phyloP scores from a whole-genome alignment of 2,797 vertebrate species.

The Silurus lanzhouensis region DNA sequence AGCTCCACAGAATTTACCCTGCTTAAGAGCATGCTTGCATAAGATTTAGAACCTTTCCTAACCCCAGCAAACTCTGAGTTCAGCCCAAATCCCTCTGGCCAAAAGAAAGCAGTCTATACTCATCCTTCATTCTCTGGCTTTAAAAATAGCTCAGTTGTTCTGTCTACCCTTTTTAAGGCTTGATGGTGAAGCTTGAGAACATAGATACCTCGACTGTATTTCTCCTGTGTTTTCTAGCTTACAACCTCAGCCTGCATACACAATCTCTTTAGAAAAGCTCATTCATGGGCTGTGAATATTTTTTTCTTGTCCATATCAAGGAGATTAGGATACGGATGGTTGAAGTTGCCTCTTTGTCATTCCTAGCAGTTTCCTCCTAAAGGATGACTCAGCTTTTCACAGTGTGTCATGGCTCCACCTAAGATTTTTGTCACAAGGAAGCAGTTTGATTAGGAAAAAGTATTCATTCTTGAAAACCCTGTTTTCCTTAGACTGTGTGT shows the following conservation, averaged over 20 bases:
- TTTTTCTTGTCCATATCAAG: not conserved
- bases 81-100: conserved; percentile 29
- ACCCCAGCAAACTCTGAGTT: conserved; percentile 12
- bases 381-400: conserved; percentile 36
- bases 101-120: conserved; percentile 42
- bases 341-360: not conserved
- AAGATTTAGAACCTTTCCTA: conserved; percentile 27
- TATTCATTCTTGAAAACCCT: no score
- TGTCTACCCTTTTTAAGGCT: conserved; percentile 37
- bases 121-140: conserved; percentile 53
- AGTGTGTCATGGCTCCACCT: conserved; percentile 23
- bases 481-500: not conserved
- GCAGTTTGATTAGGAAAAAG: conserved; percentile 55
- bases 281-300: not conserved
- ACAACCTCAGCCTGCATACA: not conserved
- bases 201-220: not conserved
- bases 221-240: not conserved
- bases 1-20: conserved; percentile 2
- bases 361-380: not conserved
- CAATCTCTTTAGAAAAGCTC: not conserved
- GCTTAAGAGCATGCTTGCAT: conserved; percentile 17
- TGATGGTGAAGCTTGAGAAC: not conserved
- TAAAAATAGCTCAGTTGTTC: conserved; percentile 64
- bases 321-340: conserved; percentile 23
- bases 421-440: conserved; percentile 37